Evolutionary conservation across 2,113 vertebrate species (phyloP), one percentile per base, ranked within the genome.

Genomic region (Scalopus aquaticus): DNA sequence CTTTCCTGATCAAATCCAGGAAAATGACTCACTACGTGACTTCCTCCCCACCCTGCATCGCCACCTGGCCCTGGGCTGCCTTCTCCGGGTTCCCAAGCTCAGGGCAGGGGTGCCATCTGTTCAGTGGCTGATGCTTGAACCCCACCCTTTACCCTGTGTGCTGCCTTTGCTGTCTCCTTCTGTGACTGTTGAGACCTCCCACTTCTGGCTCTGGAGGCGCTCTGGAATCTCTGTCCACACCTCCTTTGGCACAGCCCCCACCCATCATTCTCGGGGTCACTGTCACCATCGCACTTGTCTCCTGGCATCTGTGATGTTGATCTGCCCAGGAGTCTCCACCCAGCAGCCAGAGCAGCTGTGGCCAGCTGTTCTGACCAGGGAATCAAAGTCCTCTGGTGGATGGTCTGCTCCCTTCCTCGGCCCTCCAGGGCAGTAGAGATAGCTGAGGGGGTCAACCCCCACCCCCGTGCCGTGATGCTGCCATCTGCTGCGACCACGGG

Each of bases 401-500:
- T n/a, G 8, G 49, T 35, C 26, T 87, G 42, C 26, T 0, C 0
- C 5, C n/a, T 28, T 51, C 12, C 39, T 1, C 4, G 4, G 0
- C 58, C 28, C 26, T 15, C n/a, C 54, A 28, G 5, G 10, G 0
- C 6, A n/a, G 32, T 15, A 28, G 20, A 15, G 54, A 6, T 56
- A 22, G 51, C 51, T 16, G 8, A 16, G 49, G 51, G 51, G 4
- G 19, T 56, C 54, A 56, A 6, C 19, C 19, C 54, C 17, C 54
- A 22, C 54, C 54, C 51, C 54, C 19, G 5, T 56, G 54, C 20
- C 20, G 6, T 20, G 54, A 56, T 22, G 54, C 54, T 22, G 54
- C 54, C 54, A 56, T 56, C 54, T 56, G 54, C 54, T 22, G 54
- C 8, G 54, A 56, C 54, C 54, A 20, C 54, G 2, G 19, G 20